phyloP scores from a whole-genome alignment of 2,888 invertebrate species.

The Argynnis bischoffii region DNA sequence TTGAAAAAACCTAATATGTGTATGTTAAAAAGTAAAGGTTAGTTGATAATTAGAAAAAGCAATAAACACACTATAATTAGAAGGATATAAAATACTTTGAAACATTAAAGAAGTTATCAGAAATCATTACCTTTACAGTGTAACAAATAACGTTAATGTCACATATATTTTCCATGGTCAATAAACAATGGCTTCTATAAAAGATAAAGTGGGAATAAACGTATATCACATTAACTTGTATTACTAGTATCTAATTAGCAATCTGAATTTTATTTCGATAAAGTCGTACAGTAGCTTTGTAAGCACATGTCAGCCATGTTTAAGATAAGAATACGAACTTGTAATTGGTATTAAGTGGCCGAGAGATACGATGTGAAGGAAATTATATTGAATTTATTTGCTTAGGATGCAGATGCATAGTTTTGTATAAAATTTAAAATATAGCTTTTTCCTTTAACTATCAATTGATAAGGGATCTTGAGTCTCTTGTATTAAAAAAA shows the following conservation, averaged over 20 bases:
- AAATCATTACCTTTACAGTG: constrained; percentile 15
- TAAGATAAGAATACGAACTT: constrained; percentile 38
- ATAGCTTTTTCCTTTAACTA: too few relatives aligned
- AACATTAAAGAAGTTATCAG: constrained; percentile 14
- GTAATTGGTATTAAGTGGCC: constrained; percentile 40
- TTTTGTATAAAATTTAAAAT: constrained; percentile 1
- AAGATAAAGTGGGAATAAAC: constrained; percentile 49
- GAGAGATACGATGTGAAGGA: constrained; percentile 35
- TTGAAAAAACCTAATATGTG: too few relatives aligned
- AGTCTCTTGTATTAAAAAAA: background rate
- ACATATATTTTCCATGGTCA: constrained; percentile 21
- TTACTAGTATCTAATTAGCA: constrained; percentile 68
- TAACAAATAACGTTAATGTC: background rate
- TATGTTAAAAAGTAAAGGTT: background rate
- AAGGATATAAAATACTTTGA: constrained; percentile 14
- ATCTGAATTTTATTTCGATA: constrained; percentile 55
- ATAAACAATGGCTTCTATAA: constrained; percentile 42
- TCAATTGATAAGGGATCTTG: background rate
- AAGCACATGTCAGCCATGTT: constrained; percentile 36
- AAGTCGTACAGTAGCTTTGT: constrained; percentile 49
- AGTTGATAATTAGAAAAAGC: background rate
- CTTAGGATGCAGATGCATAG: constrained; percentile 7
- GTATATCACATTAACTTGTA: constrained; percentile 56
- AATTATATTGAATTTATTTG: constrained; percentile 31
- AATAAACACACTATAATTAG: constrained; percentile 21